Base-by-base conservation (phyloP, 2,113 vertebrate genomes). In the Sturnira hondurensis region DNA sequence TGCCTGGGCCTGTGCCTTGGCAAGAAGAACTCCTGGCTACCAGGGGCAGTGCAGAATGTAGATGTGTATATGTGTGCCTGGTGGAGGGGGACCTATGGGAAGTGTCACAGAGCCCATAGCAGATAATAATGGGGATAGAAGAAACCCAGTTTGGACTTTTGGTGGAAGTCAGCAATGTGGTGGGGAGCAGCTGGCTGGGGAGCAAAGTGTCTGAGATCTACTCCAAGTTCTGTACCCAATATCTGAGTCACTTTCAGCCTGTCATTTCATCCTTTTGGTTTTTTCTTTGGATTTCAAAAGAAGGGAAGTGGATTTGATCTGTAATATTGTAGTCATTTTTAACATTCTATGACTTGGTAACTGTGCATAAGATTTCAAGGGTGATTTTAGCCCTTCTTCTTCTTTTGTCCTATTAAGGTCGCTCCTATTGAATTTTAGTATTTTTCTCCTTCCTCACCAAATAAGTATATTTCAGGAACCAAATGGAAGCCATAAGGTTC, bases 361-460 rank as follows among this genome's bases (percentile, higher is more conserved):
- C 56, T 76, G 74, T 80, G 38, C 9, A 63, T 80, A n/a, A 87
- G 14, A 89, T 94, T 89, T 94, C 87, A 10, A 94, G 68, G 50
- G 38, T 22, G 43, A 86, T 61, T 68, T 67, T 33, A 91, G 28
- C 31, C 26, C 33, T 82, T 70, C 36, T 83, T 93, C 33, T 83
- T 95, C 33, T 56, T 95, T 87, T 84, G 33, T 24, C 7, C 36
- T 24, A 41, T 38, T 58, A 31, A 78, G 31, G 10, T 9, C 17
- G 70, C 47, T 92, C 16, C 16, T 83, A 9, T 73, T 82, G 61
- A 70, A 87, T 74, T 86, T 84, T 65, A 84, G 28, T 85, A 22
- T 80, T 68, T 70, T 13, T 31, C 4, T 19, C 47, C 61, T 91
- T 93, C 17, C 5, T 91, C n/a, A 68, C 31, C 11, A 67, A 88